Percentiles rank a stretch among this genome's conserved stretches.
phyloP scores from a whole-genome alignment of 2,888 invertebrate species.

The Branchellion lobata region DNA sequence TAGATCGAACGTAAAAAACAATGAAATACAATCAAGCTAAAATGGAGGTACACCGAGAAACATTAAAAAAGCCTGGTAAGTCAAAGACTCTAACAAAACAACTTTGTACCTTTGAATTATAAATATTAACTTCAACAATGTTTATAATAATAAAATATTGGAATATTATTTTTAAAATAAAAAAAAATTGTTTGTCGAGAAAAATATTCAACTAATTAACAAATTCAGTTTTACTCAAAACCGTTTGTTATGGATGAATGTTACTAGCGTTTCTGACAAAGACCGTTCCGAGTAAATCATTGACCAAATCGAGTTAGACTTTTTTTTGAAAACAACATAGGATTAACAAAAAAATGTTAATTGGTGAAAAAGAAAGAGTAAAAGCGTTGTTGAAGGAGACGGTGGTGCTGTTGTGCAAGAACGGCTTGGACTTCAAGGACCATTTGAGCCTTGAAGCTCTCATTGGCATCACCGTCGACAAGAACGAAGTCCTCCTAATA shows the following conservation, averaged over 20 bases:
- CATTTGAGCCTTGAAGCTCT: conserved; percentile 41
- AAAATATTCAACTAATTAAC: too few species aligned
- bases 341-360: neutral
- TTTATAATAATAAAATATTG: neutral
- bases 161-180: neutral
- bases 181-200: neutral
- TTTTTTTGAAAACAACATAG: too few species aligned
- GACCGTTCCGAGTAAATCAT: too few species aligned
- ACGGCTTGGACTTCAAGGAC: conserved; percentile 41
- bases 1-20: conserved; percentile 11
- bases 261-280: neutral
- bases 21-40: neutral
- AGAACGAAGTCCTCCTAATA: conserved; percentile 41
- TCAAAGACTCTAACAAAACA: neutral
- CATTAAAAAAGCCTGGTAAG: neutral
- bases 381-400: conserved; percentile 43
- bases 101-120: too few species aligned
- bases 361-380: conserved; percentile 37
- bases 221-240: neutral
- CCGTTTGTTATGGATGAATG: neutral
- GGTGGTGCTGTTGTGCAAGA: conserved; percentile 41
- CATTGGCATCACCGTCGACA: conserved; percentile 44
- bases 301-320: too few species aligned
- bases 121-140: too few species aligned
- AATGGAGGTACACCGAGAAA: conserved; percentile 11